Base-by-base conservation (phyloP, 1,140 invertebrate genomes). In the Cotesia chilonis region DNA sequence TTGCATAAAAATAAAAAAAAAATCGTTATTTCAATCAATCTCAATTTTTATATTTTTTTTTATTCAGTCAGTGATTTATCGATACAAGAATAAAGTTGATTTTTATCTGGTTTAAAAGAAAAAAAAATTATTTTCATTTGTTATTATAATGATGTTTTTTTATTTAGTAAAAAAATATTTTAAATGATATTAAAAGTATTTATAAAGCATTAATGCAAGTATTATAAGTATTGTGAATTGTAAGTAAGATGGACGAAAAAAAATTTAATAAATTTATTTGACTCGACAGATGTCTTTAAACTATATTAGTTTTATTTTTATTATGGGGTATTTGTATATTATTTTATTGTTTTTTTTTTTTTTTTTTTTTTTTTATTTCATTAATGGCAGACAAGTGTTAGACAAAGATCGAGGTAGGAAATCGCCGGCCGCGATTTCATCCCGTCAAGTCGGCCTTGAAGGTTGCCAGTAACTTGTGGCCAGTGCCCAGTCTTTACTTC, bases 341-440 rank as follows among this genome's bases (percentile, higher is more conserved):
- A 17, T 41, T 63, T 12, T 7, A 41, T 37, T 35, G 17, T 4
- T 1, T 63, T 54, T 66, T 37, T 61, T 36, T 41, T 14, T 14
- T 14, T 14, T 14, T 14, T 14, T 14, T 20, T 55, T 60, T 59
- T 52, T 20, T 41, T 47, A 28, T 74, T 63, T 63, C 12, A 54
- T 52, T 14, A 36, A 41, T 36, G 57, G 28, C 69, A 67, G 20
- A 73, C 69, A 5, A 12, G 14, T 28, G 72, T 36, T 63, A 35
- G 72, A 83, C 67, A 66, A 77, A 73, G 82, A 83, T 70, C 66
- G 52, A 79, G 76, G 74, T 80, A 84, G 82, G 82, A 85, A 85
- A 80, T 81, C 68, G 71, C 61, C 65, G 78, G 75, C 76, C 76
- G 74, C 75, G 80, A 81, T 82, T 84, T 82, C 81, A 80, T 82